Evolutionary conservation across 35 echinoderm and acorn worm species (phyloP).

Genomic region (Patiria miniata): DNA sequence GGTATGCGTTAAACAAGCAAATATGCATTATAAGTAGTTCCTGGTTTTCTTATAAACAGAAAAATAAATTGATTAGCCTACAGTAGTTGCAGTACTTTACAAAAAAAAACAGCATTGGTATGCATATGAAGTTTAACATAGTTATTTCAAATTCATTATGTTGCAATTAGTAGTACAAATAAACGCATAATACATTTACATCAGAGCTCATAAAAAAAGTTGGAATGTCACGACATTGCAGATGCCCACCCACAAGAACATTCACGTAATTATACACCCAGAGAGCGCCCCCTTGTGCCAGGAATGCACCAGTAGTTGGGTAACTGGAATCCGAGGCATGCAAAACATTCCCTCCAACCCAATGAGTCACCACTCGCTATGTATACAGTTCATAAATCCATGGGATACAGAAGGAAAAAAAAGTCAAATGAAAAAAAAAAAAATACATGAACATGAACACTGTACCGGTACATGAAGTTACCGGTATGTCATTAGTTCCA

Average conservation of each 20-base stretch:
- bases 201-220: too few species aligned
- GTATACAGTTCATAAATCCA: slow-evolving; percentile 13
- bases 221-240: slow-evolving; percentile 1
- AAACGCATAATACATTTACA: too few species aligned
- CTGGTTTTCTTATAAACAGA: too few species aligned
- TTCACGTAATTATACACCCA: background rate
- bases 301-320: background rate
- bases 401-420: background rate
- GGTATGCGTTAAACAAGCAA: too few species aligned
- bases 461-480: background rate
- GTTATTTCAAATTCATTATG: too few species aligned
- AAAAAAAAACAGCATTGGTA: too few species aligned
- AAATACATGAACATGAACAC: background rate
- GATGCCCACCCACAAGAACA: background rate
- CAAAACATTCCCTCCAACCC: slow-evolving; percentile 1
- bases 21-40: too few species aligned
- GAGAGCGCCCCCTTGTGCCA: slow-evolving; percentile 7
- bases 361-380: slow-evolving; percentile 12
- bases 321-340: slow-evolving; percentile 16
- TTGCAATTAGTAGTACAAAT: too few species aligned
- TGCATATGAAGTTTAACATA: too few species aligned
- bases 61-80: too few species aligned
- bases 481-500: background rate
- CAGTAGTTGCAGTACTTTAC: too few species aligned
- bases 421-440: background rate